Percentiles rank a stretch among this genome's conserved stretches.
phyloP scores from a whole-genome alignment of 1,140 invertebrate genomes.

The Eufriesea mexicana region DNA sequence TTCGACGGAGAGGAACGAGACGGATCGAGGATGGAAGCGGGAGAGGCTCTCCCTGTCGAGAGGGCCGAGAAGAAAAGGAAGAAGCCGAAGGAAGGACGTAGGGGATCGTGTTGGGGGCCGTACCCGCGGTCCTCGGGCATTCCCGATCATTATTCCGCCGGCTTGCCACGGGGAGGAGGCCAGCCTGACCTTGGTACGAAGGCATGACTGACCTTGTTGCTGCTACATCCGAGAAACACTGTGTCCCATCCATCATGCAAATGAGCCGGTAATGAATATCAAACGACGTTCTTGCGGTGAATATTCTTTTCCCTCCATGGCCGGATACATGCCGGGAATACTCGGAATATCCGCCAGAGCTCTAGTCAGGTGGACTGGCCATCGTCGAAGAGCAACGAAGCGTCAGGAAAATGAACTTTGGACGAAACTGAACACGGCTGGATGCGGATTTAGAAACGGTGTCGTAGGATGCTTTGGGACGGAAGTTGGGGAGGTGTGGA shows the following conservation, averaged over 20 bases:
- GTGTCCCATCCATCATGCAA: slow-evolving; percentile 57
- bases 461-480: background rate
- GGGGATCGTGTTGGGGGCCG: slow-evolving; percentile 71
- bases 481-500: no score
- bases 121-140: slow-evolving; percentile 73
- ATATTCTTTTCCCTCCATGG: slow-evolving; percentile 10
- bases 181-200: slow-evolving; percentile 72
- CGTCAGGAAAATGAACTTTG: background rate
- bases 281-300: slow-evolving; percentile 36
- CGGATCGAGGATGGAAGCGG: slow-evolving; percentile 36
- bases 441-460: background rate
- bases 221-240: slow-evolving; percentile 54
- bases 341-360: background rate
- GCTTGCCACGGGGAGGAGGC: slow-evolving; percentile 67
- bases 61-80: slow-evolving; percentile 57
- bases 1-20: slow-evolving; percentile 41
- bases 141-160: slow-evolving; percentile 78
- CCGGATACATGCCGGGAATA: slow-evolving; percentile 39
- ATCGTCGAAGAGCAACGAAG: background rate
- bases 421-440: background rate
- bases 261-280: slow-evolving; percentile 53
- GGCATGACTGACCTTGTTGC: slow-evolving; percentile 69
- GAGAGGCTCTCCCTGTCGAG: background rate
- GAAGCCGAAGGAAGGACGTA: slow-evolving; percentile 68
- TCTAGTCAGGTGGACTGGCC: background rate